A percentile compares a stretch with the other conserved stretches of the same genome.
phyloP scores from a whole-genome alignment of 2,113 vertebrate genomes.

The Melanerpes aurifrons region DNA sequence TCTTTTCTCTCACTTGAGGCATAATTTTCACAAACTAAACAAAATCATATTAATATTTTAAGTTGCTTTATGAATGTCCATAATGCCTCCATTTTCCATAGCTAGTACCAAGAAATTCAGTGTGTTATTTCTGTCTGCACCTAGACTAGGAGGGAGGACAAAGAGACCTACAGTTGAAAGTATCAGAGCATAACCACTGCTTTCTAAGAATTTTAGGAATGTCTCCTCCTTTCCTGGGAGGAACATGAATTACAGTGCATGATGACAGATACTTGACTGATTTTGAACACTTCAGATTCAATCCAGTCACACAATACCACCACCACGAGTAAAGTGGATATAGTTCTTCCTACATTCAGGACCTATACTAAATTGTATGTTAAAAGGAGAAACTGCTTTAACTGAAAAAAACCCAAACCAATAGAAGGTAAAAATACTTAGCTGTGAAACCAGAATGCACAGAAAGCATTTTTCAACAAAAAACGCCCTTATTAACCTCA shows the following conservation, averaged over 20 bases:
- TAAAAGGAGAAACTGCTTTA: not conserved
- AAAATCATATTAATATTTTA: not conserved
- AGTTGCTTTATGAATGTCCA: not conserved
- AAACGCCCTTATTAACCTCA: not conserved
- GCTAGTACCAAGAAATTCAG: not conserved
- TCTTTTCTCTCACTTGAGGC: not conserved
- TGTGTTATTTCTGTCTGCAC: not conserved
- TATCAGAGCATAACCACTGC: not conserved
- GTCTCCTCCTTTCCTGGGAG: not conserved
- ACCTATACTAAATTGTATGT: not conserved
- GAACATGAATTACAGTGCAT: not conserved
- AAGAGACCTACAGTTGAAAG: not conserved
- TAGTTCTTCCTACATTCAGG: not conserved
- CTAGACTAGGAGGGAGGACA: not conserved
- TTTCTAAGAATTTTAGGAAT: not conserved
- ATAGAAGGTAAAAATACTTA: not conserved
- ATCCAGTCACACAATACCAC: not conserved
- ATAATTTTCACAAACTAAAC: not conserved
- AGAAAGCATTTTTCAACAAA: not conserved
- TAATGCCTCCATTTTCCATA: not conserved
- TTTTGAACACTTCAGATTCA: not conserved
- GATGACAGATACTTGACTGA: not conserved
- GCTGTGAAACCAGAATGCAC: not conserved
- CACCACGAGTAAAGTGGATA: not conserved
- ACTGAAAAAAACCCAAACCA: not conserved